Evolutionary conservation across 2,797 vertebrate genomes (phyloP).

Genomic region (Argyrosomus regius): DNA sequence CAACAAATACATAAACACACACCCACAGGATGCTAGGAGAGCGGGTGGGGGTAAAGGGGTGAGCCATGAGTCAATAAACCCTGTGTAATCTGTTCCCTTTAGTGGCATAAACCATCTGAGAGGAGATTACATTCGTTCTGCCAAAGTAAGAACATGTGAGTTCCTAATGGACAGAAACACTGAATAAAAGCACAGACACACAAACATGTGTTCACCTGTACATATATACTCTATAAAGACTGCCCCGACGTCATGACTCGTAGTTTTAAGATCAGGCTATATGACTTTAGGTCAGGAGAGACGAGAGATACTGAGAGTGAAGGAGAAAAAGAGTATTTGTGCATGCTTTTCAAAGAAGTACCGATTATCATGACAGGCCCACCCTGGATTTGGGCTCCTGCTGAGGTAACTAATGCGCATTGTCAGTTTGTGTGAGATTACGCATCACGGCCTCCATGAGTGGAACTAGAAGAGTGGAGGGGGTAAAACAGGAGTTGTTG

Average conservation of each 20-base stretch:
- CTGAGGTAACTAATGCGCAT: conserved; percentile 72
- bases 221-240: conserved; percentile 18
- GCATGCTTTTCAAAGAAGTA: conserved; percentile 58
- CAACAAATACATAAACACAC: conserved; percentile 50
- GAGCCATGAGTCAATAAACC: conserved; percentile 82
- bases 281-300: conserved; percentile 45
- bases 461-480: conserved; percentile 48
- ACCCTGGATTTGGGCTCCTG: conserved; percentile 58
- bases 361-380: conserved; percentile 70
- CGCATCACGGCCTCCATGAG: conserved; percentile 67
- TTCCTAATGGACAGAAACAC: conserved; percentile 77
- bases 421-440: conserved; percentile 80
- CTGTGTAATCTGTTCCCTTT: conserved; percentile 85
- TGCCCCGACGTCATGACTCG: conserved; percentile 34
- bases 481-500: conserved; percentile 41
- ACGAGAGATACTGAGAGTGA: conserved; percentile 28
- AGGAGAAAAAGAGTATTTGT: conserved; percentile 37
- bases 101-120: conserved; percentile 84
- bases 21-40: conserved; percentile 60
- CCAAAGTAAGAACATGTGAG: conserved; percentile 79
- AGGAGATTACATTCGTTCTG: conserved; percentile 83
- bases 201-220: conserved; percentile 35
- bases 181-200: conserved; percentile 56
- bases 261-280: conserved; percentile 39
- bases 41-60: conserved; percentile 67